Percentiles rank a stretch among this genome's conserved stretches.
These are phyloP conservation scores for Megatriorchis doriae DNA, from an alignment of 2,113 vertebrate genomes.

Conservation along the genomic window DNA sequence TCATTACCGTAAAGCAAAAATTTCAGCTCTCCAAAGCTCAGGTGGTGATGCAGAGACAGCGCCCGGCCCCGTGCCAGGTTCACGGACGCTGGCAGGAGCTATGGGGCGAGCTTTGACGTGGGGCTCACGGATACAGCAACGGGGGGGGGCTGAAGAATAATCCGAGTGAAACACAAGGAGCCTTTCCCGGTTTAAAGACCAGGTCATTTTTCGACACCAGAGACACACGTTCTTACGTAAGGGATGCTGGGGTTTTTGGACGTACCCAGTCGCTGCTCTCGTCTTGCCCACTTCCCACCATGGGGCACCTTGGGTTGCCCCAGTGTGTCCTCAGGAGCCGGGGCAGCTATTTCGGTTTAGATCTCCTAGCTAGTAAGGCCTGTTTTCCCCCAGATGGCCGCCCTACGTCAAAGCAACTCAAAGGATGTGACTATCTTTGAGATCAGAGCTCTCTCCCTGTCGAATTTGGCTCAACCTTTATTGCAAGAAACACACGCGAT, in stretches of 20 bases:
- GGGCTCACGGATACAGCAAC: fast-evolving
- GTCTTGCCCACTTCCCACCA: neutral
- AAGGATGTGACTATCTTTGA: neutral
- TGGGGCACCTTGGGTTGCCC: neutral
- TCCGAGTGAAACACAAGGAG: neutral
- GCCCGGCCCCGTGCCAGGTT: fast-evolving
- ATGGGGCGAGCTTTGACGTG: fast-evolving
- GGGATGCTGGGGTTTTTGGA: fast-evolving
- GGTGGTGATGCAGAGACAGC: neutral
- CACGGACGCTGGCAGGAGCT: fast-evolving
- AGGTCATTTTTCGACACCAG: fast-evolving
- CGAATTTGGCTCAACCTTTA: neutral
- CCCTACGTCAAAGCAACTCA: fast-evolving
- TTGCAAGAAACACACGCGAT: fast-evolving
- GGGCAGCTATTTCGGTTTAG: neutral
- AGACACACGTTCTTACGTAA: fast-evolving
- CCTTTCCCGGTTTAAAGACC: neutral
- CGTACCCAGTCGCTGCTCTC: fast-evolving
- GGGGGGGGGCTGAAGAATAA: neutral
- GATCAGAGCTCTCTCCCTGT: neutral
- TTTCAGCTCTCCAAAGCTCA: neutral
- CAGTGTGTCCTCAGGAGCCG: neutral
- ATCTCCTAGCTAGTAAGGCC: neutral
- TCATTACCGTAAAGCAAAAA: neutral
- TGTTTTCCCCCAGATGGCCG: neutral